phyloP scores from a whole-genome alignment of 2,888 invertebrate genomes.

The Dolomedes plantarius region DNA sequence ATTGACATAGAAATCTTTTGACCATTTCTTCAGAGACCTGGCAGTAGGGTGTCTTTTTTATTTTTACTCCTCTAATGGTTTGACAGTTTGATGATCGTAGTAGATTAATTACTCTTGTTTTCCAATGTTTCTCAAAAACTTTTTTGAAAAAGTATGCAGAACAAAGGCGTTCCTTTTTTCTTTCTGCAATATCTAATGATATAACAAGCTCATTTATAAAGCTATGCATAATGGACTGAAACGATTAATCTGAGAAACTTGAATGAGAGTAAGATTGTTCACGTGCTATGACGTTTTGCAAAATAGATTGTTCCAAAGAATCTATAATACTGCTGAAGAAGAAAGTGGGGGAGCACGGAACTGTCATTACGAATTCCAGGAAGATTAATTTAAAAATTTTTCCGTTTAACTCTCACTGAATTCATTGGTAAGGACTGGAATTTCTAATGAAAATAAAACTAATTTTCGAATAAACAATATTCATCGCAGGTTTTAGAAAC shows the following conservation, averaged over 20 bases:
- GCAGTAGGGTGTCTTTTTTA: neutral
- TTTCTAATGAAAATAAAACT: neutral
- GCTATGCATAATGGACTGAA: constrained; percentile 12
- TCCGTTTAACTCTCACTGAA: neutral
- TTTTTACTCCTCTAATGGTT: constrained; percentile 19
- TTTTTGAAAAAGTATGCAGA: neutral
- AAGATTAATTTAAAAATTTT: constrained; percentile 13
- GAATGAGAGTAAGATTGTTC: constrained; percentile 1
- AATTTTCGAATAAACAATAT: neutral
- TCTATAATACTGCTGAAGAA: neutral
- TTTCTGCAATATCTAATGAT: constrained; percentile 30
- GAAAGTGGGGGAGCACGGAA: neutral
- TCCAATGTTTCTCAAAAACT: constrained; percentile 26
- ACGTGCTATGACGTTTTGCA: neutral
- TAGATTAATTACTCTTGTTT: constrained; percentile 39
- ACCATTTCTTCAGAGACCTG: constrained; percentile 21
- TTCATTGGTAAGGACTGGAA: neutral
- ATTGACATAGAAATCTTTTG: constrained; percentile 25
- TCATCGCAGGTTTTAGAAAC: no score
- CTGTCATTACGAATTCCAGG: constrained; percentile 3
- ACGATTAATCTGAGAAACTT: constrained; percentile 19
- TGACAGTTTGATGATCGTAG: constrained; percentile 38
- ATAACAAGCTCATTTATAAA: constrained; percentile 26
- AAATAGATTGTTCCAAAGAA: constrained; percentile 10
- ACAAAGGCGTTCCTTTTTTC: neutral